Percentiles rank a stretch among this genome's conserved stretches.
phyloP scores from a whole-genome alignment of 2,113 vertebrate species.

The Recurvirostra avosetta region DNA sequence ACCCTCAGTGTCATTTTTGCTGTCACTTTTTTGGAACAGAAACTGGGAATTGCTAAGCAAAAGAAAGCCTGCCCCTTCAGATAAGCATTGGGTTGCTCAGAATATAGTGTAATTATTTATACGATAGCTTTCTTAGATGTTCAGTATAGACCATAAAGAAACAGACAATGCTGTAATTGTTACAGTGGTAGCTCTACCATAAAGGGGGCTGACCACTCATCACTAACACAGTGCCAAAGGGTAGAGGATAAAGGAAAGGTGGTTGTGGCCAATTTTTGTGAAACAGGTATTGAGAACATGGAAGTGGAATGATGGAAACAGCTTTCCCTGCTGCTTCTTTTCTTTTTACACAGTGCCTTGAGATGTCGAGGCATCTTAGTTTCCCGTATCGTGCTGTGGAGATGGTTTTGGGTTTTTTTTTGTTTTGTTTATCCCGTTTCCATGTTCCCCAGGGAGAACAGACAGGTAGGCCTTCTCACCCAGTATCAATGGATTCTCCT shows the following conservation, averaged over 20 bases:
- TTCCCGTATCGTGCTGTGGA: background rate
- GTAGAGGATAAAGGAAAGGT: background rate
- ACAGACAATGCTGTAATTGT: background rate
- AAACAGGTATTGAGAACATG: background rate
- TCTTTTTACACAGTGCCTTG: background rate
- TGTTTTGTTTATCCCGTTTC: background rate
- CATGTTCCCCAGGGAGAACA: background rate
- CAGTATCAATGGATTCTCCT: background rate
- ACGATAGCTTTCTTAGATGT: background rate
- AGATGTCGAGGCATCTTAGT: background rate
- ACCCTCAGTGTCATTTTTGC: background rate
- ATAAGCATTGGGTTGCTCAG: background rate
- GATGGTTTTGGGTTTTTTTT: accelerated
- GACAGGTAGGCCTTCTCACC: background rate
- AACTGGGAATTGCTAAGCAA: background rate
- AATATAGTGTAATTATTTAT: background rate
- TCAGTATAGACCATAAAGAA: background rate
- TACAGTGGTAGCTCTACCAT: background rate
- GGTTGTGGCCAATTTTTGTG: background rate
- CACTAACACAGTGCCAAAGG: background rate
- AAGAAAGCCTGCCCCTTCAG: background rate
- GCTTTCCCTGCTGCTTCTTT: background rate
- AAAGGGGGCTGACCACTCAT: background rate
- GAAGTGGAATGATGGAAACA: background rate
- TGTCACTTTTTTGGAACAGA: background rate